These are phyloP conservation scores for Drosophila quadrilineata DNA, from an alignment of 1,140 invertebrate genomes.

Conservation along the genomic window DNA sequence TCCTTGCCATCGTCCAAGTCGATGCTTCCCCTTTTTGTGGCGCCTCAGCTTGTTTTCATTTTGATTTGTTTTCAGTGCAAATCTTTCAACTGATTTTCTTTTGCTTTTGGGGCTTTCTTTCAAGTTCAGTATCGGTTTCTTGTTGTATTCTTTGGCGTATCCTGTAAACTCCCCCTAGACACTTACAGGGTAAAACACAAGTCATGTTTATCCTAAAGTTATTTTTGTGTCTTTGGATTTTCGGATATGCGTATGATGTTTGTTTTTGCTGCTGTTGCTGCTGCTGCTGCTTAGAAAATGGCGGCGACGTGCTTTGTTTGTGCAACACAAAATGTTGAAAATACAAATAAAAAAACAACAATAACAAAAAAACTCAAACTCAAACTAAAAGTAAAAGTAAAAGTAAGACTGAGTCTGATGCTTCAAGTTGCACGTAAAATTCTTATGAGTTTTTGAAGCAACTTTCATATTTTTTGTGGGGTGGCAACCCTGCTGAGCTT, in stretches of 20 bases:
- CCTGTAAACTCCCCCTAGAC: constrained; percentile 24
- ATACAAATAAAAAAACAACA: background rate
- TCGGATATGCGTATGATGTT: constrained; percentile 66
- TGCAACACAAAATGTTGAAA: constrained; percentile 36
- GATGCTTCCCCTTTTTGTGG: constrained; percentile 11
- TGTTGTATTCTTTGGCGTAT: constrained; percentile 38
- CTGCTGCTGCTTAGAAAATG: constrained; percentile 56
- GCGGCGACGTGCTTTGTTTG: constrained; percentile 56
- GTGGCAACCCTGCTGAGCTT: too few species aligned
- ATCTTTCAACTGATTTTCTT: constrained; percentile 19
- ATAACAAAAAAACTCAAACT: too few species aligned
- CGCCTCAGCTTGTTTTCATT: constrained; percentile 38
- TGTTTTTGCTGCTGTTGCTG: constrained; percentile 41
- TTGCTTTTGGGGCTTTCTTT: constrained; percentile 18
- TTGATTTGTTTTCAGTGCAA: constrained; percentile 62
- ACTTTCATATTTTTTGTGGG: constrained; percentile 78
- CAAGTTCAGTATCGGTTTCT: too few species aligned
- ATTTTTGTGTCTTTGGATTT: constrained; percentile 23
- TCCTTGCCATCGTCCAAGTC: background rate
- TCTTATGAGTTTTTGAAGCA: constrained; percentile 73
- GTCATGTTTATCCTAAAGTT: too few species aligned
- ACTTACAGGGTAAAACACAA: constrained; percentile 7
- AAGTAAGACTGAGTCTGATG: constrained; percentile 8
- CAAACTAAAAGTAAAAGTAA: constrained; percentile 9
- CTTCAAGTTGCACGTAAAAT: constrained; percentile 32